phyloP scores from a whole-genome alignment of 2,113 vertebrate genomes.

The Lontra canadensis region DNA sequence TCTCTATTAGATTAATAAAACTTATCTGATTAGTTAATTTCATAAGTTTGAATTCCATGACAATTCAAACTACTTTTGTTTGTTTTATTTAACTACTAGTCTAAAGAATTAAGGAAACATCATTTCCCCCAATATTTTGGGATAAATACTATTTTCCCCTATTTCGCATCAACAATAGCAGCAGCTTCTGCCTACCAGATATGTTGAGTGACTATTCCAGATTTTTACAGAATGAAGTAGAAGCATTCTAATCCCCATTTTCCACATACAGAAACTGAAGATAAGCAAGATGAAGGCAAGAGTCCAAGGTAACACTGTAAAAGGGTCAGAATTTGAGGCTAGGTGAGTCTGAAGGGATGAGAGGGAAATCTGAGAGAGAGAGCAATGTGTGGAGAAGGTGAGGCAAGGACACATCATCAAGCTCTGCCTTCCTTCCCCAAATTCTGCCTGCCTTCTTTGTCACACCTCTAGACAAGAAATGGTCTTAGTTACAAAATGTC shows the following conservation, averaged over 20 bases:
- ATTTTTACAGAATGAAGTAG: neutral
- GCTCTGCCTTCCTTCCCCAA: neutral
- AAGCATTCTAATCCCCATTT: neutral
- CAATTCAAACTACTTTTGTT: neutral
- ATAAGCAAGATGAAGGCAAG: neutral
- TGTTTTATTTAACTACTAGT: neutral
- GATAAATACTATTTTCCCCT: neutral
- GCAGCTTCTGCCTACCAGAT: too few species aligned
- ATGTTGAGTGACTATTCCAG: neutral
- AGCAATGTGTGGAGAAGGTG: fast-evolving
- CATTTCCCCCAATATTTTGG: neutral
- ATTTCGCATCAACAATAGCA: neutral
- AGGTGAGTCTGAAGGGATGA: neutral
- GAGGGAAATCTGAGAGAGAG: neutral
- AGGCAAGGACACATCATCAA: fast-evolving
- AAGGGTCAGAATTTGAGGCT: neutral
- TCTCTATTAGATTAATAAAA: neutral
- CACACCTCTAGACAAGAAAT: too few species aligned
- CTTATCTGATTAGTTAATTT: neutral
- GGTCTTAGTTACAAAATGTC: neutral
- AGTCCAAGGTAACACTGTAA: neutral
- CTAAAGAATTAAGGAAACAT: neutral
- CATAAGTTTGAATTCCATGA: neutral
- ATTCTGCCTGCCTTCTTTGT: neutral
- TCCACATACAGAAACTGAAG: neutral